Conservation (phyloP, 1,140 invertebrate genomes). For the Aphaenogaster ashmeadi region DNA sequence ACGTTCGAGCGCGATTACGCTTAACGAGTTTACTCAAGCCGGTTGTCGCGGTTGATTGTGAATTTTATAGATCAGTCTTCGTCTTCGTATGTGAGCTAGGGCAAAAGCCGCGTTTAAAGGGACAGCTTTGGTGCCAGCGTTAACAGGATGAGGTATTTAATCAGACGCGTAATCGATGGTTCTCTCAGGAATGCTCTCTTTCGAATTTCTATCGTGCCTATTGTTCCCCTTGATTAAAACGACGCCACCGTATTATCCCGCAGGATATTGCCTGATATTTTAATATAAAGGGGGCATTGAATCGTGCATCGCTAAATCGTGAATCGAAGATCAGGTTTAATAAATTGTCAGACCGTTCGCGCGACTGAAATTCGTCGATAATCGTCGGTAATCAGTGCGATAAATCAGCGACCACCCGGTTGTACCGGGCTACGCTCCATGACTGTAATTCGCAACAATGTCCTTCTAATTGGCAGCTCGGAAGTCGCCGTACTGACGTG, state of each 20-base stretch:
- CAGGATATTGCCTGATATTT: not conserved
- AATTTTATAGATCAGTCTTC: constrained; percentile 16
- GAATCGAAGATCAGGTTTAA: not conserved
- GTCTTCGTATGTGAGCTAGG: not conserved
- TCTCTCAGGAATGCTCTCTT: not conserved
- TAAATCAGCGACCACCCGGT: constrained; percentile 25
- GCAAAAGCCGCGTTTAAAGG: not conserved
- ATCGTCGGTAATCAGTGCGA: constrained; percentile 35
- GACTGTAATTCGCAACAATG: constrained; percentile 56
- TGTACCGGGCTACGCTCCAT: too few relatives aligned
- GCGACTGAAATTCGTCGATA: constrained; percentile 33
- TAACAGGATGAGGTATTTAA: not conserved
- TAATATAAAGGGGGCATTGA: not conserved
- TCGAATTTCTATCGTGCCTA: not conserved
- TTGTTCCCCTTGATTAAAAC: constrained; percentile 7
- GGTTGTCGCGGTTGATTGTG: not conserved
- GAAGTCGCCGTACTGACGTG: constrained; percentile 36
- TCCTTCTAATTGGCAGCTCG: constrained; percentile 59
- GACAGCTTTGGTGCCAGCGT: not conserved
- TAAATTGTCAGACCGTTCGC: constrained; percentile 14
- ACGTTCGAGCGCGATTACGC: constrained; percentile 12
- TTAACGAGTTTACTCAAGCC: constrained; percentile 15
- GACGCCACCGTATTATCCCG: not conserved
- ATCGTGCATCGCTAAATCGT: constrained; percentile 5
- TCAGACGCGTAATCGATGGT: not conserved